Evolutionary conservation across 2,113 vertebrate genomes (phyloP), one percentile per base, ranked within the genome.

Genomic region (Indicator maculatus): DNA sequence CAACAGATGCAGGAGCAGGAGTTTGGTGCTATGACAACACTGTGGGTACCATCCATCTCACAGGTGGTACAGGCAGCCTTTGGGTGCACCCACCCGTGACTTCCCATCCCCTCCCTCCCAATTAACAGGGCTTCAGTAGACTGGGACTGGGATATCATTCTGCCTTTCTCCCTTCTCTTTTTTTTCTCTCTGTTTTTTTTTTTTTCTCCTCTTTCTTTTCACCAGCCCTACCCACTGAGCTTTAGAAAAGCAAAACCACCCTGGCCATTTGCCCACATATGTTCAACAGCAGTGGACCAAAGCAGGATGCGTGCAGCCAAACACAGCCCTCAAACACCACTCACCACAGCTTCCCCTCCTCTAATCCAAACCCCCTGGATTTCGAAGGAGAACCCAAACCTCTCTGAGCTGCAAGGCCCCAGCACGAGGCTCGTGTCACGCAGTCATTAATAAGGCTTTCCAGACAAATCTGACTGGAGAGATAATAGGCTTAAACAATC

Each of bases 401-500:
- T 73, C 72, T 80, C 75, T 31, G 76, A 86, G 84, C 85, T 2
- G 0, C 78, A 16, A 77, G 70, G 75, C 56, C 72, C 73, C 89
- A 80, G 65, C 4, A 0, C 60, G 20, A 93, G 89, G 83, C 77
- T 94, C 2, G 2, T 91, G 90, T 93, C 94, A 77, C 27, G 8
- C 66, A 67, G 90, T 66, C 93, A 77, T 95, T 94, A 96, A 95
- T 90, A 96, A 95, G 67, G 78, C 74, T 96, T 93, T 91, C 88
- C 95, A 96, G 89, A 94, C 93, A 96, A 96, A 96, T 94, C 90
- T 93, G 94, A 94, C 92, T 88, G 91, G 53, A 93, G 66, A 93
- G 88, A 96, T 95, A 97, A 96, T 94, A 95, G 91, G 90, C 86
- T 97, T 96, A 93, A 96, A 95, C 93, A 96, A 96, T 96, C 91